These are phyloP conservation scores for Ichneumoninae sp. DNA, from an alignment of 2,888 invertebrate species.

Conservation along the genomic window DNA sequence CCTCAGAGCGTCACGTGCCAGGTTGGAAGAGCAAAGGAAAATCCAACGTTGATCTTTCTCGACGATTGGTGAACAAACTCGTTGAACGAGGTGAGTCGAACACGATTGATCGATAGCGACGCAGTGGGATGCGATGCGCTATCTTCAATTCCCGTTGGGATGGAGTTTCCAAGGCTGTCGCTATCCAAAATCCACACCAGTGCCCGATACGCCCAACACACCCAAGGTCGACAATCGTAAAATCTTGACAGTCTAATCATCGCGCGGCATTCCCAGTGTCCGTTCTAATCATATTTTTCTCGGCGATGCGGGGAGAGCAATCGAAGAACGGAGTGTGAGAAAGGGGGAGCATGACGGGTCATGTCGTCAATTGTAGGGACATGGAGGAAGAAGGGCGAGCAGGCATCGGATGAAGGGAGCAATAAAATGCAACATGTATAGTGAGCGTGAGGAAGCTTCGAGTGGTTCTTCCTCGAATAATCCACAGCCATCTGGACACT, in stretches of 20 bases:
- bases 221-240: slow-evolving; percentile 13
- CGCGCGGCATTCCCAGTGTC: neutral
- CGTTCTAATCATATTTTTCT: slow-evolving; percentile 39
- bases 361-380: neutral
- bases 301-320: slow-evolving; percentile 19
- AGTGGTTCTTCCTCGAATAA: slow-evolving; percentile 37
- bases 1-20: neutral
- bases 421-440: neutral
- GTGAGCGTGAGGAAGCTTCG: slow-evolving; percentile 24
- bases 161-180: slow-evolving; percentile 7
- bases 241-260: slow-evolving; percentile 42
- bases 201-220: neutral
- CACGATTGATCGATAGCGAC: slow-evolving; percentile 15
- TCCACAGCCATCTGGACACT: slow-evolving; percentile 44
- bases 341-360: slow-evolving; percentile 14
- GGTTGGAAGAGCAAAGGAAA: neutral
- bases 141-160: neutral
- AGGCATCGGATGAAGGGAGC: slow-evolving; percentile 3
- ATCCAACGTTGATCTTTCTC: neutral
- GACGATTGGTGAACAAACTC: neutral
- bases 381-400: slow-evolving; percentile 25
- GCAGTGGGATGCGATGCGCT: neutral
- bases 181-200: neutral
- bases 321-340: slow-evolving; percentile 19
- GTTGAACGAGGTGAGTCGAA: slow-evolving; percentile 17